phyloP scores from a whole-genome alignment of 35 echinoderm and acorn worm species.

The Heliocidaris erythrogramma region DNA sequence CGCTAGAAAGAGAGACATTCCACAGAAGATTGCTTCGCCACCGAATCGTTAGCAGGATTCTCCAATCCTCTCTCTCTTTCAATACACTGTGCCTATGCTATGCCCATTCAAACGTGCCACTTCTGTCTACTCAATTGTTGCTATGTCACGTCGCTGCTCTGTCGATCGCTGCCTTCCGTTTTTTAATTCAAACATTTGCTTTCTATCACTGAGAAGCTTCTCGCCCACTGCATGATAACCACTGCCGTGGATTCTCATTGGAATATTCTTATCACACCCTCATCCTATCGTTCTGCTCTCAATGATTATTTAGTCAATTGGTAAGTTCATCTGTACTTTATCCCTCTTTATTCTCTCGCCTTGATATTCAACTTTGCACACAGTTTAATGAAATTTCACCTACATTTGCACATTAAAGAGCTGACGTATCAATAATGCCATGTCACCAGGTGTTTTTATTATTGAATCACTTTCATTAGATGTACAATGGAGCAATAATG shows the following conservation, averaged over 20 bases:
- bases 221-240: not conserved
- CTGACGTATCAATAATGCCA: too few species aligned
- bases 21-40: not conserved
- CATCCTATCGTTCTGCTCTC: not conserved
- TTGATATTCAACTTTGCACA: not conserved
- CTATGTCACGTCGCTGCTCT: not conserved
- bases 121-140: slow-evolving; percentile 10
- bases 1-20: not conserved
- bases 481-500: not conserved
- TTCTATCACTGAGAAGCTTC: not conserved
- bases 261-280: not conserved
- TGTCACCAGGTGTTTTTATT: not conserved
- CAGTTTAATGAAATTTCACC: not conserved
- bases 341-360: not conserved
- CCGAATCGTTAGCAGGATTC: not conserved
- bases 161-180: not conserved
- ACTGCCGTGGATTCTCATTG: not conserved
- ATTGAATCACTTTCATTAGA: not conserved
- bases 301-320: not conserved
- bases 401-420: not conserved
- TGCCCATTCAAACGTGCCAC: not conserved
- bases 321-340: slow-evolving; percentile 7
- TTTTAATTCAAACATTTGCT: slow-evolving; percentile 13
- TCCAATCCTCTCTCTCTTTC: not conserved
- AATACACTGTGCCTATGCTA: not conserved